Evolutionary conservation across 2,888 invertebrate genomes (phyloP).

Genomic region (Junonia oenone): DNA sequence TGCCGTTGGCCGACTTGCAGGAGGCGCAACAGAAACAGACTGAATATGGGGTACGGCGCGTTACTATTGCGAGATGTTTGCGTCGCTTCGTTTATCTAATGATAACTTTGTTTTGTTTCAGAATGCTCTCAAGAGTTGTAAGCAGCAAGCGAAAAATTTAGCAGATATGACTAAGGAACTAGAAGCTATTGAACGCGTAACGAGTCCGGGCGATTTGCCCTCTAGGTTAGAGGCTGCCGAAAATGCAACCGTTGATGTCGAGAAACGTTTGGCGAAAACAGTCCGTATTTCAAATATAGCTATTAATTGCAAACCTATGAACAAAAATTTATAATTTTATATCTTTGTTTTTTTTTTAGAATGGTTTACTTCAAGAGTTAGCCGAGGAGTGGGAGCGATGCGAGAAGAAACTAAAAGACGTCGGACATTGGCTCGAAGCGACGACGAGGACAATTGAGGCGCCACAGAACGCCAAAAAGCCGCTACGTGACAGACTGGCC

Average conservation of each 20-base stretch:
- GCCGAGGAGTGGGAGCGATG: conserved; percentile 98
- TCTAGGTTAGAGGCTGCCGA: conserved; percentile 92
- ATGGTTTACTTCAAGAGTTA: conserved; percentile 92
- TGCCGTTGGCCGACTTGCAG: conserved; percentile 87
- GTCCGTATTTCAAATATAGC: conserved; percentile 68
- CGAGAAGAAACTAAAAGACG: conserved; percentile 95
- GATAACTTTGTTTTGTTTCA: conserved; percentile 45
- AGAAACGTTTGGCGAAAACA: conserved; percentile 90
- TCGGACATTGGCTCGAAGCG: conserved; percentile 93
- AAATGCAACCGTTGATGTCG: conserved; percentile 90
- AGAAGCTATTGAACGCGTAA: conserved; percentile 89
- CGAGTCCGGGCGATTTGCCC: conserved; percentile 91
- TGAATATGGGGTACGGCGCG: conserved; percentile 86
- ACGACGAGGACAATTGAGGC: conserved; percentile 87
- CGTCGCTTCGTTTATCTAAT: background rate
- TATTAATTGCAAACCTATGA: background rate
- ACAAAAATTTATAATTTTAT: background rate
- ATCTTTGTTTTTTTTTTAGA: conserved; percentile 75
- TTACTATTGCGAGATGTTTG: background rate
- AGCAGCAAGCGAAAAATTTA: conserved; percentile 90
- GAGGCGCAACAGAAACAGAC: conserved; percentile 91
- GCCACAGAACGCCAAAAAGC: conserved; percentile 91
- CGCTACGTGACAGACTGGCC: conserved; percentile 91
- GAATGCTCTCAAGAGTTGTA: conserved; percentile 93
- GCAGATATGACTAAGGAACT: conserved; percentile 95